Evolutionary conservation across 2,888 invertebrate genomes (phyloP).

Genomic region (Eretmocerus hayati): DNA sequence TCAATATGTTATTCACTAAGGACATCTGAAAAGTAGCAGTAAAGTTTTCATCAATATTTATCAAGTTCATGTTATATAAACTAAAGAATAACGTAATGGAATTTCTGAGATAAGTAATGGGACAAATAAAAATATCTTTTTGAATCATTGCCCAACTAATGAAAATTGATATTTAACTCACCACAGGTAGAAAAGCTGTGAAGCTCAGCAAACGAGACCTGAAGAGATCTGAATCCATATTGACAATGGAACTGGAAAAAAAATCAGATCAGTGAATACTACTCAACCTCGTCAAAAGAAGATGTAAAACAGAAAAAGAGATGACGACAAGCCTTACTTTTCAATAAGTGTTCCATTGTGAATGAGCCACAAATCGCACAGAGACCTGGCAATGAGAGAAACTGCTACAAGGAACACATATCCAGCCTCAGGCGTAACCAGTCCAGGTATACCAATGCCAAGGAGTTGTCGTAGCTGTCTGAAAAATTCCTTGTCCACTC

Average conservation of each 20-base stretch:
- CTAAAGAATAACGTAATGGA: no score
- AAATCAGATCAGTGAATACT: not conserved
- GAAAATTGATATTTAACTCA: no score
- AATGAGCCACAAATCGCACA: conserved; percentile 97
- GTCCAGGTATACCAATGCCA: conserved; percentile 59
- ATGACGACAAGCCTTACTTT: conserved; percentile 69
- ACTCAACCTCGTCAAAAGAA: no score
- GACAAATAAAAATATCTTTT: no score
- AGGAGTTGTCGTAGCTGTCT: conserved; percentile 62
- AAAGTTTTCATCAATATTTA: no score
- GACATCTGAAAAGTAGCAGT: conserved; percentile 87
- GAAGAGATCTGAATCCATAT: conserved; percentile 75
- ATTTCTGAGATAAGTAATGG: no score
- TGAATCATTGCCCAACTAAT: no score
- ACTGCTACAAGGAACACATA: conserved; percentile 68
- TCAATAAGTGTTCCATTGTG: conserved; percentile 90
- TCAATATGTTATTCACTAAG: conserved; percentile 85
- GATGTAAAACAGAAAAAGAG: no score
- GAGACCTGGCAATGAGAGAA: conserved; percentile 78
- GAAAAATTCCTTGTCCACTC: conserved; percentile 69
- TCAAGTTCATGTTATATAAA: no score
- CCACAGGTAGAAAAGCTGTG: conserved; percentile 79
- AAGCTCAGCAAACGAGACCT: conserved; percentile 67
- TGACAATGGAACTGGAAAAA: conserved; percentile 75
- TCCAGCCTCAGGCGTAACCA: conserved; percentile 69